Conservation (phyloP, 2,113 vertebrate genomes). For the Ctenomys sociabilis region DNA sequence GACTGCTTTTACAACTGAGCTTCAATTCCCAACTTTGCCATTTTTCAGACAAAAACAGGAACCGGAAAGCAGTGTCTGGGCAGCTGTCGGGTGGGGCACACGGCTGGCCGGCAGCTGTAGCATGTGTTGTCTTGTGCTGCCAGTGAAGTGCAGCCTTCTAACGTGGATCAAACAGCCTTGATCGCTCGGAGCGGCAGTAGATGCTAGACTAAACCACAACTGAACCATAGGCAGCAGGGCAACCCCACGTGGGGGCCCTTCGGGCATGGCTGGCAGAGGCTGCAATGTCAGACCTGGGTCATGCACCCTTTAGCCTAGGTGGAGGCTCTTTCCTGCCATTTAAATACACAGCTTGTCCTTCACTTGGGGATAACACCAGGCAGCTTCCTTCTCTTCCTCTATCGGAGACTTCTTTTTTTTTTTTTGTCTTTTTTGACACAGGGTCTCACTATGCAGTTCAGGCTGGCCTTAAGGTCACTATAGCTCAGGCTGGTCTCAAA, state of each 20-base stretch:
- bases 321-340: not conserved
- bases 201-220: slow-evolving; percentile 67
- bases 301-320: not conserved
- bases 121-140: slow-evolving; percentile 49
- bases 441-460: no score
- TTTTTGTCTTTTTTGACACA: no score
- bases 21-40: slow-evolving; percentile 65
- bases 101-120: slow-evolving; percentile 43
- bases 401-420: slow-evolving; percentile 33
- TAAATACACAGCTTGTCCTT: not conserved
- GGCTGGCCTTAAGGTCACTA: no score
- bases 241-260: no score
- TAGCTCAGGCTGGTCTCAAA: no score
- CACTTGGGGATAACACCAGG: not conserved
- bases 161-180: not conserved
- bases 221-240: slow-evolving; percentile 51
- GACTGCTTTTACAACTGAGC: not conserved
- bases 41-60: slow-evolving; percentile 81
- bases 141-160: slow-evolving; percentile 35
- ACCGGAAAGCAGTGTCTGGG: slow-evolving; percentile 78
- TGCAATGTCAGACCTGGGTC: not conserved
- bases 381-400: slow-evolving; percentile 48
- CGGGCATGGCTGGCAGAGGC: no score
- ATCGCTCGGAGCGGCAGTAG: slow-evolving; percentile 43
- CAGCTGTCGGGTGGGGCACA: slow-evolving; percentile 65